Conservation (phyloP, 2,113 vertebrate genomes). For the Protomyctophum bolini region DNA sequence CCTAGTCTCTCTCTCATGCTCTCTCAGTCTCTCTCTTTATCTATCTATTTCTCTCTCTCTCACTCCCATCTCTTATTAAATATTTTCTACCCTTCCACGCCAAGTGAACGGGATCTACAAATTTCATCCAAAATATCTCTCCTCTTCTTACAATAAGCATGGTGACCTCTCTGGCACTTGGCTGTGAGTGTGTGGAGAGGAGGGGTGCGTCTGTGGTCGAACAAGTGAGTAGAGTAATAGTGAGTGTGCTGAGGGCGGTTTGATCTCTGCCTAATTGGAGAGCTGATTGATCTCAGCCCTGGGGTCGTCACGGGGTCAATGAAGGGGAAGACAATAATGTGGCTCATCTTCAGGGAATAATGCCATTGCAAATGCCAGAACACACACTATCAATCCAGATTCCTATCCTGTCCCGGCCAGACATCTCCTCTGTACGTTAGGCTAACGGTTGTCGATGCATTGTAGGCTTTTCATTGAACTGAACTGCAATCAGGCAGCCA, state of each 20-base stretch:
- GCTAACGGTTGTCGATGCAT: conserved; percentile 4
- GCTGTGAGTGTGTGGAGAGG: not conserved
- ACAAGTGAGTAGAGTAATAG: conserved; percentile 33
- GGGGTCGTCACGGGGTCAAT: conserved; percentile 63
- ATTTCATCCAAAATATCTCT: conserved; percentile 35
- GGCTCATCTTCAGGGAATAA: conserved; percentile 50
- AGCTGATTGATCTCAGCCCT: conserved; percentile 64
- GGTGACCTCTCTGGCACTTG: not conserved
- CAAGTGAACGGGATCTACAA: conserved; percentile 38
- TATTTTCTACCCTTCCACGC: conserved; percentile 25
- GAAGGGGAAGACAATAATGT: conserved; percentile 53
- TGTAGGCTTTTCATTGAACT: conserved; percentile 17
- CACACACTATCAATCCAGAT: conserved; percentile 29
- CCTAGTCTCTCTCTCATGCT: conserved; percentile 24
- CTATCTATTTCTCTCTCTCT: conserved; percentile 19
- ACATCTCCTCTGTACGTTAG: not conserved
- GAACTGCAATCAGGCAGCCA: conserved; percentile 29
- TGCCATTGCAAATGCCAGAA: conserved; percentile 49
- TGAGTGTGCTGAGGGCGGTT: conserved; percentile 27
- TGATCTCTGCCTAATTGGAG: conserved; percentile 65
- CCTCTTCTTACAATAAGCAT: not conserved
- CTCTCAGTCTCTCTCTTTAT: conserved; percentile 37
- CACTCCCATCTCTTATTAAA: conserved; percentile 20
- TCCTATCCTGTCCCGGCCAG: conserved; percentile 16
- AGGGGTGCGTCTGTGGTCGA: conserved; percentile 3